These are phyloP conservation scores for Diadumene lineata DNA, from an alignment of 92 coral and sea anemone species.

Conservation along the genomic window DNA sequence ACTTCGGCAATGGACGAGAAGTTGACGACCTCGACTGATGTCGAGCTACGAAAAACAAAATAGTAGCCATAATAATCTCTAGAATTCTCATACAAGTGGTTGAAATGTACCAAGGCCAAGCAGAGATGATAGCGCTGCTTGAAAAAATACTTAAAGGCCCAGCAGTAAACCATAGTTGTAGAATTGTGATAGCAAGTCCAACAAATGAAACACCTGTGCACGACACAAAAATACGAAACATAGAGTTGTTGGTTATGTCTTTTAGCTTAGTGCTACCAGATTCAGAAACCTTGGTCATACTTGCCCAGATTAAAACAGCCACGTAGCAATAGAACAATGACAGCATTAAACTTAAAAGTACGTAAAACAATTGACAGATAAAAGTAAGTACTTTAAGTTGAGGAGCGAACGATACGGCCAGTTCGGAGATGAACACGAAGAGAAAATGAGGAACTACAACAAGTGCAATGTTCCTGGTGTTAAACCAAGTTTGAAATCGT, in stretches of 20 bases:
- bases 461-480: constrained; percentile 58
- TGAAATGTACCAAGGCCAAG: constrained; percentile 82
- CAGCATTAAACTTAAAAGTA: constrained; percentile 31
- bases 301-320: constrained; percentile 39
- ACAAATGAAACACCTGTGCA: constrained; percentile 50
- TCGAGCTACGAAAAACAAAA: constrained; percentile 38
- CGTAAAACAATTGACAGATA: constrained; percentile 54
- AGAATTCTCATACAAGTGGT: constrained; percentile 57
- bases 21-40: background rate
- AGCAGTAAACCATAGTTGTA: constrained; percentile 50
- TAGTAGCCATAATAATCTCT: constrained; percentile 56
- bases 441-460: constrained; percentile 44
- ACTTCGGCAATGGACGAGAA: background rate
- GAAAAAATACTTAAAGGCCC: constrained; percentile 47
- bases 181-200: constrained; percentile 38
- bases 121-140: constrained; percentile 30
- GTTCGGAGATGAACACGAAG: constrained; percentile 54
- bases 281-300: constrained; percentile 3
- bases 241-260: constrained; percentile 2
- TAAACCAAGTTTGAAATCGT: constrained; percentile 72
- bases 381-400: constrained; percentile 36
- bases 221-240: constrained; percentile 19
- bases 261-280: background rate
- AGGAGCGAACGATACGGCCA: constrained; percentile 47
- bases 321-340: constrained; percentile 42